Percentiles rank a stretch among this genome's conserved stretches.
phyloP scores from a whole-genome alignment of 2,888 invertebrate species.

The Zaprionus lineosus region DNA sequence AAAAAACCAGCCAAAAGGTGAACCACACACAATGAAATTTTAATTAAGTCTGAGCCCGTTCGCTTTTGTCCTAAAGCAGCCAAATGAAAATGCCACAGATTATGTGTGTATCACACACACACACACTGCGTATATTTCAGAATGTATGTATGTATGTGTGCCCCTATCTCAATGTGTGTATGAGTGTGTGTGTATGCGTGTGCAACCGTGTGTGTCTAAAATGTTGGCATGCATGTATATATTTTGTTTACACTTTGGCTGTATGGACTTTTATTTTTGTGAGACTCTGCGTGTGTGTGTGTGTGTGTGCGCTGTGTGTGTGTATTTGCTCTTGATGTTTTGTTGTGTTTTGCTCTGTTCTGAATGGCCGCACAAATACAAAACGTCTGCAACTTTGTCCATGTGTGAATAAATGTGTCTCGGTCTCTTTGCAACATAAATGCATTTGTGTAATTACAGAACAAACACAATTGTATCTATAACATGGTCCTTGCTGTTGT shows the following conservation, averaged over 20 bases:
- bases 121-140: neutral
- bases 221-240: conserved; percentile 55
- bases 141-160: neutral
- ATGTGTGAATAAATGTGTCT: conserved; percentile 27
- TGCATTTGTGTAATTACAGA: conserved; percentile 77
- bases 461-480: conserved; percentile 62
- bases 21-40: conserved; percentile 72
- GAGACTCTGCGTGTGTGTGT: neutral
- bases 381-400: conserved; percentile 65
- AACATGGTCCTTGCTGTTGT: conserved; percentile 52
- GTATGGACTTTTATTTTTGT: conserved; percentile 42
- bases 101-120: conserved; percentile 39
- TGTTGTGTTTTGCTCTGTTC: conserved; percentile 62
- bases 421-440: conserved; percentile 60
- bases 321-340: conserved; percentile 33
- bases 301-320: conserved; percentile 1
- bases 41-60: conserved; percentile 70
- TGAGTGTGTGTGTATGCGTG: conserved; percentile 11
- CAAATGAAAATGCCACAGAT: conserved; percentile 74
- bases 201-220: conserved; percentile 57
- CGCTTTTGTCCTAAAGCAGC: conserved; percentile 71
- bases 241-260: conserved; percentile 67
- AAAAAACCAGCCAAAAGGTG: conserved; percentile 53
- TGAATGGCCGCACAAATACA: conserved; percentile 76
- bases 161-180: conserved; percentile 3